Conservation (phyloP, 2,888 invertebrate genomes). For the Volucella inanis region DNA sequence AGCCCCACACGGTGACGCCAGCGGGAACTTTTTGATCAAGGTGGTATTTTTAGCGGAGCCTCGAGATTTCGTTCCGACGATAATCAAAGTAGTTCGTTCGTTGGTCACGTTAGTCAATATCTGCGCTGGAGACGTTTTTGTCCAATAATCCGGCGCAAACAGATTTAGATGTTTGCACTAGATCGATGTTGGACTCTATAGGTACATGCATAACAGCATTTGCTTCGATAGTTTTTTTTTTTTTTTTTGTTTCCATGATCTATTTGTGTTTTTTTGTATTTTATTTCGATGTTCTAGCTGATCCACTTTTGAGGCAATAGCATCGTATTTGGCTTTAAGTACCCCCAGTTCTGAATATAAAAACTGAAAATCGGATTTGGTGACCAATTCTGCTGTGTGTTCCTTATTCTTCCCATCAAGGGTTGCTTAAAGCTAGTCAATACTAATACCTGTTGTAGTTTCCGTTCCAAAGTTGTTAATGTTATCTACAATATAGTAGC, state of each 20-base stretch:
- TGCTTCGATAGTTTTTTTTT: slow-evolving; percentile 9
- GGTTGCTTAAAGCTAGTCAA: too few species aligned
- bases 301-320: slow-evolving; percentile 1
- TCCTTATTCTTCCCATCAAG: too few species aligned
- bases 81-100: neutral
- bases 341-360: too few species aligned
- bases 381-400: too few species aligned
- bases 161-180: slow-evolving; percentile 7
- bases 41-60: neutral
- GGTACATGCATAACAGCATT: neutral
- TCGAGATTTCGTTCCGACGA: slow-evolving; percentile 15
- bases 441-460: too few species aligned
- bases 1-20: too few species aligned
- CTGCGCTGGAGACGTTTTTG: neutral
- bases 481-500: too few species aligned
- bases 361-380: too few species aligned
- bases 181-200: neutral
- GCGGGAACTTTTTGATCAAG: too few species aligned
- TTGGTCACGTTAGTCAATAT: neutral
- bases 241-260: too few species aligned
- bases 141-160: slow-evolving; percentile 5
- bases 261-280: neutral
- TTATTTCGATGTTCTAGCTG: slow-evolving; percentile 10
- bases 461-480: too few species aligned
- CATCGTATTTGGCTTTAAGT: too few species aligned